Conservation (phyloP, 1,140 invertebrate genomes). For the Pissodes strobi region DNA sequence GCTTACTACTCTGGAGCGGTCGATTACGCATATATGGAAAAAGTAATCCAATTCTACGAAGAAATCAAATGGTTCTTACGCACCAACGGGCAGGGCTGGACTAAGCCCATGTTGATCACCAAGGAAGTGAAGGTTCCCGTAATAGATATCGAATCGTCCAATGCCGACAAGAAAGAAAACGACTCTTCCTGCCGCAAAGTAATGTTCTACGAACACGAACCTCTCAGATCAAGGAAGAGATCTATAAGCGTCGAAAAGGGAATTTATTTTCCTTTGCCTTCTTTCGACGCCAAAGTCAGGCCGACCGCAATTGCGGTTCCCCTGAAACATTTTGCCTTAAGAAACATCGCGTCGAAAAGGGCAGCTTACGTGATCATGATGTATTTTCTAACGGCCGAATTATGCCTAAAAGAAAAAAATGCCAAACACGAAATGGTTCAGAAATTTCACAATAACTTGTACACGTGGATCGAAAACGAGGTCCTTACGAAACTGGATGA, state of each 20-base stretch:
- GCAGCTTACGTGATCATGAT: slow-evolving; percentile 62
- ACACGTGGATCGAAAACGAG: slow-evolving; percentile 61
- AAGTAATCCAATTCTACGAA: slow-evolving; percentile 61
- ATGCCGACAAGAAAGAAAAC: not conserved
- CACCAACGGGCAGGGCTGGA: slow-evolving; percentile 64
- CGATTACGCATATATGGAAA: slow-evolving; percentile 59
- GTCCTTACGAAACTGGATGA: slow-evolving; percentile 62
- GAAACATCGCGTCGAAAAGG: slow-evolving; percentile 59
- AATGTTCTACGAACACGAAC: slow-evolving; percentile 29
- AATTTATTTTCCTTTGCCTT: slow-evolving; percentile 56
- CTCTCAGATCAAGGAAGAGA: slow-evolving; percentile 4
- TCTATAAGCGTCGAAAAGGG: slow-evolving; percentile 22
- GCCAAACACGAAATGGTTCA: slow-evolving; percentile 51
- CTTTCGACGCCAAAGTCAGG: slow-evolving; percentile 56
- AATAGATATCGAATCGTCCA: slow-evolving; percentile 25
- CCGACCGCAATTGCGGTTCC: slow-evolving; percentile 59
- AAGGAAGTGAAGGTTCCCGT: slow-evolving; percentile 22
- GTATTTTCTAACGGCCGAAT: slow-evolving; percentile 59
- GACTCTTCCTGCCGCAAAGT: slow-evolving; percentile 24
- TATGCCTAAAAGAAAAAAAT: slow-evolving; percentile 58
- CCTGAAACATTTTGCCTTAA: slow-evolving; percentile 57
- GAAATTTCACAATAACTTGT: slow-evolving; percentile 62
- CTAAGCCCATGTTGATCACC: slow-evolving; percentile 47
- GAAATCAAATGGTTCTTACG: slow-evolving; percentile 61
- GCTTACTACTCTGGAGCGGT: slow-evolving; percentile 66